phyloP scores from a whole-genome alignment of 2,113 vertebrate species.

The Centropus bengalensis region DNA sequence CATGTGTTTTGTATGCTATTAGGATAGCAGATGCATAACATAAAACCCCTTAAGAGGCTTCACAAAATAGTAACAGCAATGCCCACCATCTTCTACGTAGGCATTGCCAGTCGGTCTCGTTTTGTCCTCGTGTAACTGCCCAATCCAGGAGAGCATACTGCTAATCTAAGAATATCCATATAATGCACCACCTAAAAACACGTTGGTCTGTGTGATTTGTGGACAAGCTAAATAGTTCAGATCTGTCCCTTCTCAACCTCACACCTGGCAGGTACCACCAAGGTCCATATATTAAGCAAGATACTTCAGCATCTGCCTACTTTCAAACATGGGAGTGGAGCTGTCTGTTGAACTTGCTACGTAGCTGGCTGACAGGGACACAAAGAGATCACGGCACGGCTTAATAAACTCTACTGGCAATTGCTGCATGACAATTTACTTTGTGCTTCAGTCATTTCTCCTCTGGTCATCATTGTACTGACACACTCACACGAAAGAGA shows the following conservation, averaged over 20 bases:
- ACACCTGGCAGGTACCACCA: neutral
- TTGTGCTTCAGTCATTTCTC: neutral
- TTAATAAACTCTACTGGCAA: neutral
- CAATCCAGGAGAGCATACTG: neutral
- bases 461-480: neutral
- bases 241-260: neutral
- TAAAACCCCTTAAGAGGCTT: neutral
- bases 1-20: neutral
- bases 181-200: neutral
- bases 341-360: neutral
- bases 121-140: neutral
- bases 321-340: neutral
- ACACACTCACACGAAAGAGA: fast-evolving
- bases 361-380: neutral
- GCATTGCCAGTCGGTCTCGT: neutral
- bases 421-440: neutral
- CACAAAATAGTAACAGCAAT: neutral
- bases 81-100: neutral
- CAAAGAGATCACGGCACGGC: neutral
- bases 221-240: neutral
- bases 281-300: neutral
- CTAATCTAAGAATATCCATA: neutral
- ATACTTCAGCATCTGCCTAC: neutral
- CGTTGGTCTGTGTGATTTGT: neutral
- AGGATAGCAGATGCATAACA: neutral